phyloP scores from a whole-genome alignment of 2,888 invertebrate genomes.

The Hedya salicella region DNA sequence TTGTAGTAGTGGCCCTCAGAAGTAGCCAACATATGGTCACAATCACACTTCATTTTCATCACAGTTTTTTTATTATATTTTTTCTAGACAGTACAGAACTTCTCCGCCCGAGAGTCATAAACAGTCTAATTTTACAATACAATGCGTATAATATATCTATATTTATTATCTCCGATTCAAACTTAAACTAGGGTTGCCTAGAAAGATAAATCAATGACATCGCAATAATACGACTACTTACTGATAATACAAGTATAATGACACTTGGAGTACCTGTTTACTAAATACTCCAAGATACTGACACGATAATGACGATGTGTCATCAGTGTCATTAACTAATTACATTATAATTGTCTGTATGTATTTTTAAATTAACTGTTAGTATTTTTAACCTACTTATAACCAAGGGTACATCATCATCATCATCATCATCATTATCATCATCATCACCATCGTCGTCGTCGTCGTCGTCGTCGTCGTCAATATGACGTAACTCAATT shows the following conservation, averaged over 20 bases:
- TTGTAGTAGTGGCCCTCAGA: conserved; percentile 65
- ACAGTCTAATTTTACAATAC: conserved; percentile 2
- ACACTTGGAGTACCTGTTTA: too few species aligned
- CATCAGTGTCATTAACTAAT: too few species aligned
- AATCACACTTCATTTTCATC: conserved; percentile 62
- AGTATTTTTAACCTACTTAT: too few species aligned
- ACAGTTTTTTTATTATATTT: neutral
- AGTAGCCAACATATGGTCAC: conserved; percentile 59
- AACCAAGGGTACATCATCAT: too few species aligned
- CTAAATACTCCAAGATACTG: too few species aligned
- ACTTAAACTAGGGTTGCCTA: conserved; percentile 11
- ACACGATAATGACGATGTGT: too few species aligned
- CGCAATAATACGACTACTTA: neutral
- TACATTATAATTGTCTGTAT: too few species aligned
- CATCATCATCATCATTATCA: too few species aligned
- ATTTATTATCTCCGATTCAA: conserved; percentile 3
- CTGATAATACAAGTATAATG: neutral
- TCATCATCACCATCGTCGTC: too few species aligned
- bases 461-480: too few species aligned
- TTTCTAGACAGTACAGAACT: neutral
- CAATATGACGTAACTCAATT: too few species aligned
- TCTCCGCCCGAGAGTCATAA: neutral
- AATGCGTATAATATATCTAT: neutral
- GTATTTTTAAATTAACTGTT: too few species aligned
- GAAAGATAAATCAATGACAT: neutral